A percentile compares a stretch with the other conserved stretches of the same genome.
phyloP scores from a whole-genome alignment of 2,113 vertebrate genomes.

The Polypterus senegalus region DNA sequence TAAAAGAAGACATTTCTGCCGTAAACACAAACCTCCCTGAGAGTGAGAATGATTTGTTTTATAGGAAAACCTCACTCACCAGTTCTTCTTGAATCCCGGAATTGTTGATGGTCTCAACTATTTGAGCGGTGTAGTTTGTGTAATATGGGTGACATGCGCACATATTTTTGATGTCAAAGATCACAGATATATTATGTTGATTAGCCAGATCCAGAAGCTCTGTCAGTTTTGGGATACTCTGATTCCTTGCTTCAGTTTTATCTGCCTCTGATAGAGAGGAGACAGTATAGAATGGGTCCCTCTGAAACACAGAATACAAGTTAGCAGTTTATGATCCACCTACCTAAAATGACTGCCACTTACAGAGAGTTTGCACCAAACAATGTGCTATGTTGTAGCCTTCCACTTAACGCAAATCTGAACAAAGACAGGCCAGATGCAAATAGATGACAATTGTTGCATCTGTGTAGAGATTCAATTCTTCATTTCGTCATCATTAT shows the following conservation, averaged over 20 bases:
- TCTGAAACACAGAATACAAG: conserved; percentile 37
- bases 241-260: conserved; percentile 26
- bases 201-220: conserved; percentile 47
- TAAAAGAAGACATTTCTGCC: too few species aligned
- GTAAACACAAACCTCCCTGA: too few species aligned
- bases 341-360: too few species aligned
- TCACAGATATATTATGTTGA: conserved; percentile 53
- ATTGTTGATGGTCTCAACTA: conserved; percentile 36
- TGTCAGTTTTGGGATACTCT: conserved; percentile 53
- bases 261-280: conserved; percentile 45
- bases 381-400: too few species aligned
- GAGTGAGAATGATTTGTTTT: background rate
- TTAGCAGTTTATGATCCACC: too few species aligned
- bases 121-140: conserved; percentile 42
- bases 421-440: too few species aligned
- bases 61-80: conserved; percentile 35
- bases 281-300: conserved; percentile 54
- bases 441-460: too few species aligned
- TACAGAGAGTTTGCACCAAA: too few species aligned
- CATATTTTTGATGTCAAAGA: conserved; percentile 73
- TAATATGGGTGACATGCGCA: conserved; percentile 38
- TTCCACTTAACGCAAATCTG: too few species aligned
- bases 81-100: conserved; percentile 43
- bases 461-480: too few species aligned
- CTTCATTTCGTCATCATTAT: too few species aligned